A percentile compares a stretch with the other conserved stretches of the same genome.
Conservation (phyloP, 30 jellyfish, hydroid and myxozoan genomes). For the Turritopsis rubra region DNA sequence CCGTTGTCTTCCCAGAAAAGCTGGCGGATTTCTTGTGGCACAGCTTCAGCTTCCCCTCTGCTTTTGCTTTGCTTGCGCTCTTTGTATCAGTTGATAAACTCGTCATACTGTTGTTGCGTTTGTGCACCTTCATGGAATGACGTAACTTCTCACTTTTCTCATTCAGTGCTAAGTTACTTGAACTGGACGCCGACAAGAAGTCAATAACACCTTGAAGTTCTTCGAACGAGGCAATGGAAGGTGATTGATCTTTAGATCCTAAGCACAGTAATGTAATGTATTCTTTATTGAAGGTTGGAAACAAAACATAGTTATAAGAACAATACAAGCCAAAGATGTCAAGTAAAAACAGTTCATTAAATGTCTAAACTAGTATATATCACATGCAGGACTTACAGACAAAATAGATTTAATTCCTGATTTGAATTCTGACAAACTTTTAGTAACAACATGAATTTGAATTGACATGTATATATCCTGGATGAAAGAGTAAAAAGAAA, state of each 20-base stretch:
- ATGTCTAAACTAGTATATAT: too few relatives aligned
- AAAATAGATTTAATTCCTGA: too few relatives aligned
- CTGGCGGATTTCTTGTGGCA: conserved; percentile 37
- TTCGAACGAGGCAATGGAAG: conserved; percentile 92
- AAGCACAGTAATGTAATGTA: too few relatives aligned
- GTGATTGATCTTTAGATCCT: conserved; percentile 47
- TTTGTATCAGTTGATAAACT: conserved; percentile 27
- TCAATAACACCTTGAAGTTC: conserved; percentile 96
- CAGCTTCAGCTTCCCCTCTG: conserved; percentile 25
- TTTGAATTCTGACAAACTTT: too few relatives aligned
- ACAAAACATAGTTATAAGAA: background rate
- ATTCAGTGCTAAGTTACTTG: conserved; percentile 76
- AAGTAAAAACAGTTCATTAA: too few relatives aligned
- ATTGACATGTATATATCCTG: too few relatives aligned
- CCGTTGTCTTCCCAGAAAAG: conserved; percentile 33
- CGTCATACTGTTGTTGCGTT: conserved; percentile 30
- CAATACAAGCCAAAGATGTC: too few relatives aligned
- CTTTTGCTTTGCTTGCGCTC: conserved; percentile 18
- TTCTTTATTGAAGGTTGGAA: background rate
- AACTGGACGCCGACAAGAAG: conserved; percentile 86
- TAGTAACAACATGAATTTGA: too few relatives aligned
- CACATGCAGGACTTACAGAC: too few relatives aligned
- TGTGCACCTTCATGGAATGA: conserved; percentile 13
- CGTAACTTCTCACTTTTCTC: conserved; percentile 36
- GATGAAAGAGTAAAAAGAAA: too few relatives aligned